These are phyloP conservation scores for Neotragus moschatus DNA, from an alignment of 2,113 vertebrate genomes.

Conservation along the genomic window DNA sequence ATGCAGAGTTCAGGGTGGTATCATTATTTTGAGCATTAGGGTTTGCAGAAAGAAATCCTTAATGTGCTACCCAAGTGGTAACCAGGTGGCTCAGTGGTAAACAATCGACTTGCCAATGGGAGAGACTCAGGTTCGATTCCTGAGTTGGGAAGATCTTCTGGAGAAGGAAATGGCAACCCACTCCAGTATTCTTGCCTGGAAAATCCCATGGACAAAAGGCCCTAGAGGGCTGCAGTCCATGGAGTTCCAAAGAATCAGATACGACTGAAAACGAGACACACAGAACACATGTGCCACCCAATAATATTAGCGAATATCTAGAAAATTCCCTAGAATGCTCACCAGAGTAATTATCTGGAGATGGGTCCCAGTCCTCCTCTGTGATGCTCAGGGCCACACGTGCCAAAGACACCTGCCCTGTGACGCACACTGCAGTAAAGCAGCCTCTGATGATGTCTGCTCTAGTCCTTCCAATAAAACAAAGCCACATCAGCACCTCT, in stretches of 20 bases:
- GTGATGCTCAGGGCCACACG: neutral
- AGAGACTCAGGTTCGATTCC: fast-evolving
- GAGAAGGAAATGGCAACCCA: neutral
- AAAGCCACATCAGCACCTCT: neutral
- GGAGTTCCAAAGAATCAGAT: neutral
- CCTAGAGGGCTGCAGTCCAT: neutral
- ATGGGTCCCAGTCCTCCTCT: neutral
- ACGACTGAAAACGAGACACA: neutral
- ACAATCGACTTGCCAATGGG: neutral
- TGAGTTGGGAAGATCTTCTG: neutral
- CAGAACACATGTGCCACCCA: neutral
- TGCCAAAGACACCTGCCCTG: neutral
- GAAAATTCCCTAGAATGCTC: neutral
- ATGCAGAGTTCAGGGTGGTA: neutral
- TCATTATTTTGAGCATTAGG: neutral
- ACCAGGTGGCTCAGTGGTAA: neutral
- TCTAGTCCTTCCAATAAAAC: neutral
- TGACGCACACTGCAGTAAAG: fast-evolving
- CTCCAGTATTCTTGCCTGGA: neutral
- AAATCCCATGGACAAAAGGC: neutral
- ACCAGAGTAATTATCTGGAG: neutral
- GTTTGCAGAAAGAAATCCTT: neutral
- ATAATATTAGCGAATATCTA: neutral
- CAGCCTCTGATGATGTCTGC: neutral
- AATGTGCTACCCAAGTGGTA: neutral